Evolutionary conservation across 1,140 invertebrate genomes (phyloP).

Genomic region (Drosophila biarmipes): DNA sequence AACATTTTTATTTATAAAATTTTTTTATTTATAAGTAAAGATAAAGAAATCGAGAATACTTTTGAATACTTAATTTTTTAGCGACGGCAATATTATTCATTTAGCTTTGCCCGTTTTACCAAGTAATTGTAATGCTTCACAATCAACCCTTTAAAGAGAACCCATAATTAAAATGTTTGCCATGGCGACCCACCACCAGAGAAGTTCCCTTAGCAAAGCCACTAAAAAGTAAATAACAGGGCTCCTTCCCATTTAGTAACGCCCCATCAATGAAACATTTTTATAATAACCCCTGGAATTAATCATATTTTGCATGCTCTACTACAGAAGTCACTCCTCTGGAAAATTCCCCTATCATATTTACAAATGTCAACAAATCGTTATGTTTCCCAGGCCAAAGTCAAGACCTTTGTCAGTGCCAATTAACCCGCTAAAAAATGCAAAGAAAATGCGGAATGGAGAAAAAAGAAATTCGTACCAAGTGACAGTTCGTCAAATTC

Average conservation of each 20-base stretch:
- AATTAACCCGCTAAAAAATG: conserved; percentile 63
- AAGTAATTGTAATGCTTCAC: background rate
- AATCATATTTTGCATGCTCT: conserved; percentile 8
- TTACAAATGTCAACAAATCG: conserved; percentile 48
- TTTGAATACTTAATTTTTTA: no score
- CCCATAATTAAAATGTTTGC: background rate
- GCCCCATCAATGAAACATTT: conserved; percentile 21
- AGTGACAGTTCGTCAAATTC: conserved; percentile 72
- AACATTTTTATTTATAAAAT: no score
- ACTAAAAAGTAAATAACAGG: conserved; percentile 15
- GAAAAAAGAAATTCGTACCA: conserved; percentile 5
- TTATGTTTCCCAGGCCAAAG: conserved; percentile 37
- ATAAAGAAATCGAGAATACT: no score
- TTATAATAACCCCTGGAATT: background rate
- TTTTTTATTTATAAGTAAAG: no score
- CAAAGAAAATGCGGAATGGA: conserved; percentile 11
- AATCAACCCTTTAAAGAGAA: conserved; percentile 1
- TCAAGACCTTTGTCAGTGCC: conserved; percentile 76
- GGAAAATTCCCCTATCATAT: conserved; percentile 7
- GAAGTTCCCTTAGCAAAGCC: background rate
- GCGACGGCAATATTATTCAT: no score
- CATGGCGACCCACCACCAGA: conserved; percentile 22
- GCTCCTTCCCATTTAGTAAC: conserved; percentile 4
- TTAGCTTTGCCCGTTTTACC: no score
- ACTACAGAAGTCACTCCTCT: background rate